A percentile compares a stretch with the other conserved stretches of the same genome.
Conservation (phyloP, 2,888 invertebrate genomes). For the Lymantria dispar region DNA sequence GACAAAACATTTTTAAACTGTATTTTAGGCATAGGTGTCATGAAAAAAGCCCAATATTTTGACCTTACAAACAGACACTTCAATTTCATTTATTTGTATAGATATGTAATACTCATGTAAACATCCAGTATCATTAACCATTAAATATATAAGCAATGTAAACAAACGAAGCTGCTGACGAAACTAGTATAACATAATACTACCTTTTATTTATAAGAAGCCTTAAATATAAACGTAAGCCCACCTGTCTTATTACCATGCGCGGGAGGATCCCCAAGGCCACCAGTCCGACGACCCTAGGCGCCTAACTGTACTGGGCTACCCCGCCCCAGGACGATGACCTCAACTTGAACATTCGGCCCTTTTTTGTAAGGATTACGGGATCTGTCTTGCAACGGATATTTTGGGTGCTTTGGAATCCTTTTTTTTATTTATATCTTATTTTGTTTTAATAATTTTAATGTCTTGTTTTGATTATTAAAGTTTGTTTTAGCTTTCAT, state of each 20-base stretch:
- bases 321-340: conserved; percentile 31
- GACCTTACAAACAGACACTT: too few relatives aligned
- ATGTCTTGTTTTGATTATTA: not conserved
- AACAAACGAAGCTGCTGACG: too few relatives aligned
- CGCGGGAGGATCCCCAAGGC: conserved; percentile 35
- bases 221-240: not conserved
- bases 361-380: conserved; percentile 20
- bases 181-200: too few relatives aligned
- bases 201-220: not conserved
- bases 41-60: too few relatives aligned
- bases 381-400: conserved; percentile 15
- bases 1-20: too few relatives aligned
- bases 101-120: too few relatives aligned
- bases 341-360: conserved; percentile 13
- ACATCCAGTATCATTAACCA: too few relatives aligned
- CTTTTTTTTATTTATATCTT: not conserved
- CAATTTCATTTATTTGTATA: too few relatives aligned
- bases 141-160: too few relatives aligned
- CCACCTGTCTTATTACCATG: conserved; percentile 39
- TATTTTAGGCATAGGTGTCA: too few relatives aligned
- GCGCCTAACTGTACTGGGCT: conserved; percentile 33
- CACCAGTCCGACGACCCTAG: conserved; percentile 30
- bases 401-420: not conserved
- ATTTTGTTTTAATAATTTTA: not conserved
- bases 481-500: too few relatives aligned